phyloP scores from a whole-genome alignment of 2,797 vertebrate genomes.

The Podarcis lilfordi region DNA sequence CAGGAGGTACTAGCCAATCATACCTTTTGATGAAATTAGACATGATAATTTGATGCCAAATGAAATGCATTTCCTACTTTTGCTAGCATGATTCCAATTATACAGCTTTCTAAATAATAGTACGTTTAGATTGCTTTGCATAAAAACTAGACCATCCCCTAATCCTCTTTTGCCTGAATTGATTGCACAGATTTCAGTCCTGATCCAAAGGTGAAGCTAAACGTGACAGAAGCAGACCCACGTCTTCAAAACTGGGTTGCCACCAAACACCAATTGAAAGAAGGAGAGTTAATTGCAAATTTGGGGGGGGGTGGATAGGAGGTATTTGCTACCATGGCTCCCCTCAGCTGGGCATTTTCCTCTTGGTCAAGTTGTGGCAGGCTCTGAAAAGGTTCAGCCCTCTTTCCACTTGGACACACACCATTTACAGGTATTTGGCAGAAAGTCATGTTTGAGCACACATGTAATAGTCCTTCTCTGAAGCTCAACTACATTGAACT shows the following conservation, averaged over 20 bases:
- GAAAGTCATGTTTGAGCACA: neutral
- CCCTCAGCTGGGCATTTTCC: neutral
- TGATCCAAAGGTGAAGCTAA: neutral
- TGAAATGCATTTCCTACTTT: slow-evolving; percentile 34
- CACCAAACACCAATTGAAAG: neutral
- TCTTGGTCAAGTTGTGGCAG: neutral
- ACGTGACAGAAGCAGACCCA: neutral
- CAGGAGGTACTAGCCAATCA: slow-evolving; percentile 42
- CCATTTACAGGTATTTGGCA: neutral
- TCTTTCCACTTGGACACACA: too few species aligned
- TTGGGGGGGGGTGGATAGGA: neutral
- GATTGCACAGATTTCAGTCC: slow-evolving; percentile 14
- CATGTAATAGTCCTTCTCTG: neutral
- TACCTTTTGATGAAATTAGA: slow-evolving; percentile 26
- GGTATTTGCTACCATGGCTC: neutral
- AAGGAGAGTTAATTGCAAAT: neutral
- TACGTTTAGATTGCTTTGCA: neutral
- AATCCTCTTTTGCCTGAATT: neutral
- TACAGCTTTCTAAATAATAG: neutral
- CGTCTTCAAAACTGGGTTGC: neutral
- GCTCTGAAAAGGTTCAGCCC: neutral
- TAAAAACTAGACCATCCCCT: neutral
- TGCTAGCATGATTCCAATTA: slow-evolving; percentile 3
- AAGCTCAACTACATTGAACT: neutral
- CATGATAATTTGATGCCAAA: slow-evolving; percentile 1